Conservation (phyloP, 2,113 vertebrate genomes). For the Buteo buteo region DNA sequence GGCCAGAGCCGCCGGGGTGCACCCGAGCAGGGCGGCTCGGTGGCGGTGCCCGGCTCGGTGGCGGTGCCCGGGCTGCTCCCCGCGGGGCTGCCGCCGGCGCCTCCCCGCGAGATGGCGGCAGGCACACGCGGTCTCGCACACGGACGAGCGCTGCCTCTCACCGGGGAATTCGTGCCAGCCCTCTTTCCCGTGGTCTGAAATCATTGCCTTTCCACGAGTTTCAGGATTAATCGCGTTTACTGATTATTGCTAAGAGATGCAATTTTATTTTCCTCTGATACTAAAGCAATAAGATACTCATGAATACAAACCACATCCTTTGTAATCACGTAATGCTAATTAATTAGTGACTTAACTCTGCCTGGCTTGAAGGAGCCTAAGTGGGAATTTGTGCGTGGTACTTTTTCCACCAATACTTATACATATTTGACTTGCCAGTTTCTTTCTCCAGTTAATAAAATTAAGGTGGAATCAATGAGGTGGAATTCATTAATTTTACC, state of each 20-base stretch:
- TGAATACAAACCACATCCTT: background rate
- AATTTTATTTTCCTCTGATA: background rate
- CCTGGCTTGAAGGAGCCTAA: background rate
- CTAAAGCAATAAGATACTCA: background rate
- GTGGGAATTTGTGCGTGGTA: background rate
- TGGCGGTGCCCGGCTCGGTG: background rate
- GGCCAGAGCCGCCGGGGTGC: background rate
- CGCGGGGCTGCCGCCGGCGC: background rate
- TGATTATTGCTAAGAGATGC: background rate
- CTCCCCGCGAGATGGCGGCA: background rate
- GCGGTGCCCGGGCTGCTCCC: background rate
- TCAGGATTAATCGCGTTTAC: background rate
- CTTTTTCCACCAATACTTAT: background rate
- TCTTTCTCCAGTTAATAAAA: background rate
- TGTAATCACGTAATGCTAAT: background rate
- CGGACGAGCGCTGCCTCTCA: background rate
- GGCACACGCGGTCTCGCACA: accelerated
- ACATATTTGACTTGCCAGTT: background rate
- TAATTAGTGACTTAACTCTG: background rate
- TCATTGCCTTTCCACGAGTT: background rate
- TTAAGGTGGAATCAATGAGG: background rate
- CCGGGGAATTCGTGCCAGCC: accelerated
- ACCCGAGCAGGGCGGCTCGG: background rate
- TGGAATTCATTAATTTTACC: background rate
- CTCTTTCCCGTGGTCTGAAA: background rate